Evolutionary conservation across 1,140 invertebrate genomes (phyloP).

Genomic region (Pentalonia nigronervosa): DNA sequence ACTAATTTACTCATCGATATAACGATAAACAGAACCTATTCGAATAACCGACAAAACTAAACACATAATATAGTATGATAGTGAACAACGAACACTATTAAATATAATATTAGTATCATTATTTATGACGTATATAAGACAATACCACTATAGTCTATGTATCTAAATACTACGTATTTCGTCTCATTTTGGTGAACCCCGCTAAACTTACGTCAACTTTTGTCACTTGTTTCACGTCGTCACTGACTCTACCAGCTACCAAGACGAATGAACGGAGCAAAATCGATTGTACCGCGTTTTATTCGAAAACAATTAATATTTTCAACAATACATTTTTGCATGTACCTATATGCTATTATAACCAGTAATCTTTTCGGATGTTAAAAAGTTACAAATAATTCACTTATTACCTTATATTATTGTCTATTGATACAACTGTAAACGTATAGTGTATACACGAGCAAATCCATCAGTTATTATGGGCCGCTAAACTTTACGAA

Average conservation of each 20-base stretch:
- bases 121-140: no score
- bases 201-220: neutral
- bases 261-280: rapidly evolving
- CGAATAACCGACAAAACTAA: neutral
- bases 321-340: neutral
- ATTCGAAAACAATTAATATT: neutral
- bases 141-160: neutral
- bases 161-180: neutral
- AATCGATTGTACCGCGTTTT: neutral
- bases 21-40: neutral
- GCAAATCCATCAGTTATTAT: neutral
- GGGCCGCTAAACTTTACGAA: neutral
- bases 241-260: neutral
- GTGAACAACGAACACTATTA: neutral
- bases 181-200: neutral
- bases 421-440: neutral
- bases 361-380: neutral
- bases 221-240: neutral
- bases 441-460: neutral
- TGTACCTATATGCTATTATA: no score
- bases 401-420: neutral
- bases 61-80: no score
- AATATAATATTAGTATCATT: no score
- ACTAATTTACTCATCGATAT: neutral
- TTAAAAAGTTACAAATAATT: neutral